These are phyloP conservation scores for Megalopta genalis DNA, from an alignment of 1,140 invertebrate species.

Conservation along the genomic window DNA sequence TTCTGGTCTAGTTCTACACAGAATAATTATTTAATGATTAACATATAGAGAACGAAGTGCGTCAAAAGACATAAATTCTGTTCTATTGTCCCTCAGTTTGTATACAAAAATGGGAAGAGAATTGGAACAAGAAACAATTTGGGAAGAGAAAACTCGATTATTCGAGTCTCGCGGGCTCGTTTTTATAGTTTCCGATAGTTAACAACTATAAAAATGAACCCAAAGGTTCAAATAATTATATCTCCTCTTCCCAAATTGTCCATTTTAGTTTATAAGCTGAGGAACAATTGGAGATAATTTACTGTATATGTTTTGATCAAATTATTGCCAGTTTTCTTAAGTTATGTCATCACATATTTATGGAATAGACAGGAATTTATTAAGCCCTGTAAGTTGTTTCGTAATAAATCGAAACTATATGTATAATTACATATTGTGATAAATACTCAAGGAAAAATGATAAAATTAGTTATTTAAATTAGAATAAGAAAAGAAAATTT, in stretches of 20 bases:
- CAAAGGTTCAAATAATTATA: no score
- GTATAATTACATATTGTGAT: slow-evolving; percentile 4
- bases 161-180: no score
- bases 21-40: slow-evolving; percentile 7
- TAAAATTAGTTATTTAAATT: slow-evolving; percentile 51
- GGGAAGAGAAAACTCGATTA: no score
- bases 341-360: slow-evolving; percentile 7
- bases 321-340: neutral
- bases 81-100: no score
- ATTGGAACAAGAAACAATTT: no score
- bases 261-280: neutral
- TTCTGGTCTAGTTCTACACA: slow-evolving; percentile 12
- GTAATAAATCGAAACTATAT: neutral
- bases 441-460: slow-evolving; percentile 27
- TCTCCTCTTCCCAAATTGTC: no score
- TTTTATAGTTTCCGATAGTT: no score
- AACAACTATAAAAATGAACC: no score
- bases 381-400: neutral
- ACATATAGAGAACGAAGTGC: neutral
- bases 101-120: no score
- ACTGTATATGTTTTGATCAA: neutral
- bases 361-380: neutral
- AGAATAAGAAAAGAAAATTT: slow-evolving; percentile 24
- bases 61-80: no score
- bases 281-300: no score